phyloP scores from a whole-genome alignment of 1,140 invertebrate species.

The Tetraneura akinire region DNA sequence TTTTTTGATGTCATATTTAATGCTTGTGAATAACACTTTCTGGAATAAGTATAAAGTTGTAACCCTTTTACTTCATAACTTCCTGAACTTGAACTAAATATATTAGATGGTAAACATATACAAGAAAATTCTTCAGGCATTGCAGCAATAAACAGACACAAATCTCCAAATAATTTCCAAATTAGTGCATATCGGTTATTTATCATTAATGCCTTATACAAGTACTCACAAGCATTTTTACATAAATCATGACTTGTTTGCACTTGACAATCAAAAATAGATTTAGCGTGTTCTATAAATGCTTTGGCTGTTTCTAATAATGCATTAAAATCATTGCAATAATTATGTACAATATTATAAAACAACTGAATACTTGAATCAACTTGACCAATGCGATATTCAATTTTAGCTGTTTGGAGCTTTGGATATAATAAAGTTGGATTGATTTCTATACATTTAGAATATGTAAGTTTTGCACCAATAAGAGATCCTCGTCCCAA shows the following conservation, averaged over 20 bases:
- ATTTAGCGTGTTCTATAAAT: slow-evolving; percentile 24
- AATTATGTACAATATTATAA: neutral
- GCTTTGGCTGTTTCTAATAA: neutral
- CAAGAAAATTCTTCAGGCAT: slow-evolving; percentile 14
- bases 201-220: slow-evolving; percentile 8
- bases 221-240: slow-evolving; percentile 11
- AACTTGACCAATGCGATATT: slow-evolving; percentile 9
- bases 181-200: neutral
- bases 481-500: slow-evolving; percentile 3
- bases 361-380: slow-evolving; percentile 25
- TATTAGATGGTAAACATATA: slow-evolving; percentile 20
- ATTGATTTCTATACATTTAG: slow-evolving; percentile 29
- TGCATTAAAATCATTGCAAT: slow-evolving; percentile 6
- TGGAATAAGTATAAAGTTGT: slow-evolving; percentile 21
- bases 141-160: slow-evolving; percentile 3
- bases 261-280: slow-evolving; percentile 10
- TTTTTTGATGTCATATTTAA: slow-evolving; percentile 25
- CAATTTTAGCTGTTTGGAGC: slow-evolving; percentile 36
- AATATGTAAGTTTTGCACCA: slow-evolving; percentile 34
- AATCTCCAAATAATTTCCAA: slow-evolving; percentile 42
- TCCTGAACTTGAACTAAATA: neutral
- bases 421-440: slow-evolving; percentile 23
- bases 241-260: slow-evolving; percentile 12
- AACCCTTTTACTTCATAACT: neutral
- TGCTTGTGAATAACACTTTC: slow-evolving; percentile 32